A percentile compares a stretch with the other conserved stretches of the same genome.
Conservation (phyloP, 2,113 vertebrate genomes). For the Alligator mississippiensis region DNA sequence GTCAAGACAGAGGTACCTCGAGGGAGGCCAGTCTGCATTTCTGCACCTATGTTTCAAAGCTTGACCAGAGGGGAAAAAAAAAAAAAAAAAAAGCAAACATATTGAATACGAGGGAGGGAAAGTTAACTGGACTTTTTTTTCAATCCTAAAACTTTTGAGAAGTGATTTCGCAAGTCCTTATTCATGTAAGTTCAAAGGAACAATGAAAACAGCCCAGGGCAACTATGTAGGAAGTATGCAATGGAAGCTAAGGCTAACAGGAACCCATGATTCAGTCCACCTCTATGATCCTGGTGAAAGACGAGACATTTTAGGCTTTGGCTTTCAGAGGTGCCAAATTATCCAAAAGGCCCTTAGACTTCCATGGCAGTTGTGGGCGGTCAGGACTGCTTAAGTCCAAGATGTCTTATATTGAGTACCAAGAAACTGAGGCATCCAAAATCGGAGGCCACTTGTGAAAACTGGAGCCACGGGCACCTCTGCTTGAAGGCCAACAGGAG, state of each 20-base stretch:
- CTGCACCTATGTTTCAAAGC: neutral
- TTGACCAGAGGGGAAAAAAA: neutral
- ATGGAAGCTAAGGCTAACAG: neutral
- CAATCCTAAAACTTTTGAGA: neutral
- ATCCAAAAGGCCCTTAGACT: neutral
- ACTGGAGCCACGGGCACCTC: neutral
- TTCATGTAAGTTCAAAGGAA: neutral
- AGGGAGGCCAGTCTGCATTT: neutral
- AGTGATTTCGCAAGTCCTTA: neutral
- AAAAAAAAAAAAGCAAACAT: neutral
- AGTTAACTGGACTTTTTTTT: neutral
- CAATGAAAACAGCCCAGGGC: neutral
- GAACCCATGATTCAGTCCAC: neutral
- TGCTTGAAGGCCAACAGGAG: neutral
- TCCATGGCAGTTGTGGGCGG: neutral
- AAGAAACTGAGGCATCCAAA: neutral
- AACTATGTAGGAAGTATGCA: neutral
- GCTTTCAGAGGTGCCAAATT: neutral
- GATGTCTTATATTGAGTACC: neutral
- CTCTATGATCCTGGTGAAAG: neutral
- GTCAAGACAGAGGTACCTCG: neutral
- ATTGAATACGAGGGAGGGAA: neutral
- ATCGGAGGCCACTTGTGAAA: neutral
- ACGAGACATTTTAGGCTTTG: neutral
- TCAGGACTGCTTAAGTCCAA: neutral